Conservation (phyloP, 1,140 invertebrate genomes). For the Drosophila bifasciata region DNA sequence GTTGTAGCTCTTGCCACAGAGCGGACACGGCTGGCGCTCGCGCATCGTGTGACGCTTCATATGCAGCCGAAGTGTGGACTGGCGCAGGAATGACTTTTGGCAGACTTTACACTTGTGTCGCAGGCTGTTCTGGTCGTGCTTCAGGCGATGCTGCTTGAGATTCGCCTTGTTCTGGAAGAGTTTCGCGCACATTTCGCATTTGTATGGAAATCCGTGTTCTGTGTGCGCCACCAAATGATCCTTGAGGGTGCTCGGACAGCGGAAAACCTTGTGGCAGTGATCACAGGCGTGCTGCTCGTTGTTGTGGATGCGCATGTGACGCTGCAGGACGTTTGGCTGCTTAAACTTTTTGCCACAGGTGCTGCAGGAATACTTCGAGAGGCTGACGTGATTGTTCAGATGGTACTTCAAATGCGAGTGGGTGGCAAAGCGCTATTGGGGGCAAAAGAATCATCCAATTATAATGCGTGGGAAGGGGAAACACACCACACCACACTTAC, state of each 20-base stretch:
- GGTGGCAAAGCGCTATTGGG: constrained; percentile 59
- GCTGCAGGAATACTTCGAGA: constrained; percentile 31
- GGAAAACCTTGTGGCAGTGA: constrained; percentile 57
- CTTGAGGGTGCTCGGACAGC: constrained; percentile 34
- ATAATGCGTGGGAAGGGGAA: no score
- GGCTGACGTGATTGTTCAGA: constrained; percentile 46
- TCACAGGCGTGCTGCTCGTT: constrained; percentile 28
- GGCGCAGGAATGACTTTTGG: constrained; percentile 65
- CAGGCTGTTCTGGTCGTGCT: constrained; percentile 58
- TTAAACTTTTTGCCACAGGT: constrained; percentile 53
- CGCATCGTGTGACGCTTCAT: constrained; percentile 53
- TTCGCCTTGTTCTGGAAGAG: constrained; percentile 84
- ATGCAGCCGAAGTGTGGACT: constrained; percentile 63
- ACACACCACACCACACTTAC: constrained; percentile 34
- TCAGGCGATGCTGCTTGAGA: constrained; percentile 79
- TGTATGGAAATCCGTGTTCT: constrained; percentile 58
- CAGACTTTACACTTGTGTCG: constrained; percentile 57
- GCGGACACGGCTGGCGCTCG: constrained; percentile 42
- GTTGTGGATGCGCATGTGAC: constrained; percentile 53
- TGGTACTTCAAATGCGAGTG: constrained; percentile 76
- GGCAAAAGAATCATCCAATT: background rate
- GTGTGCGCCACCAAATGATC: constrained; percentile 52
- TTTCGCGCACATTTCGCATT: constrained; percentile 84
- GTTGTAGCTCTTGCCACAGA: constrained; percentile 62
- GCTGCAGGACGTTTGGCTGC: constrained; percentile 43